Evolutionary conservation across 2,797 vertebrate species (phyloP).

Genomic region (Tarsius wallacei): DNA sequence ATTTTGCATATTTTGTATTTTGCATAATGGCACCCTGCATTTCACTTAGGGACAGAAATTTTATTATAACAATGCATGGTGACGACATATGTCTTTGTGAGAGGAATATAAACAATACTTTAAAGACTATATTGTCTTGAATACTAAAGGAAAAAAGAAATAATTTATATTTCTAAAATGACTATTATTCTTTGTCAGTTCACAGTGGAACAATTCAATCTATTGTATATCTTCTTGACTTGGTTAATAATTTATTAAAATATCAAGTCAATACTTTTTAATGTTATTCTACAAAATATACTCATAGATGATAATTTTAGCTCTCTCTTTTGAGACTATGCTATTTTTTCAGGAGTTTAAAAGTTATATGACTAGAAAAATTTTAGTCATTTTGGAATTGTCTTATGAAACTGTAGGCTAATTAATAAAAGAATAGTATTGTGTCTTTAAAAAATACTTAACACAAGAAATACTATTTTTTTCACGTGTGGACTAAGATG

Average conservation of each 20-base stretch:
- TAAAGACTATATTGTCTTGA: background rate
- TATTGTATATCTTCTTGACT: background rate
- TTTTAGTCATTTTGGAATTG: background rate
- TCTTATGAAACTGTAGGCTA: background rate
- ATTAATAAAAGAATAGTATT: background rate
- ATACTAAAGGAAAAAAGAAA: background rate
- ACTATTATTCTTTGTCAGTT: background rate
- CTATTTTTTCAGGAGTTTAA: background rate
- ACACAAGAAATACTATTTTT: background rate
- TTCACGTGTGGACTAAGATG: background rate
- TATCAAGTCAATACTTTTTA: background rate
- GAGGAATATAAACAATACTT: background rate
- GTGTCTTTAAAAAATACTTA: slow-evolving; percentile 39
- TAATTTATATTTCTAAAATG: slow-evolving; percentile 3
- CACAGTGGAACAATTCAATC: background rate
- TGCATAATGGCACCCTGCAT: background rate
- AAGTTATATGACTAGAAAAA: background rate
- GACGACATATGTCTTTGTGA: background rate
- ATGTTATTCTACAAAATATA: background rate
- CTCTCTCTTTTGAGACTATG: background rate
- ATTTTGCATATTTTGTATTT: background rate
- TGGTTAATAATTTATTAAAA: background rate
- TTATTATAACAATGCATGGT: background rate
- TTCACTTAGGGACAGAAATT: background rate
- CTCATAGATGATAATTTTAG: background rate